These are phyloP conservation scores for Salpingus planirostris DNA, from an alignment of 2,888 invertebrate species.

Conservation along the genomic window DNA sequence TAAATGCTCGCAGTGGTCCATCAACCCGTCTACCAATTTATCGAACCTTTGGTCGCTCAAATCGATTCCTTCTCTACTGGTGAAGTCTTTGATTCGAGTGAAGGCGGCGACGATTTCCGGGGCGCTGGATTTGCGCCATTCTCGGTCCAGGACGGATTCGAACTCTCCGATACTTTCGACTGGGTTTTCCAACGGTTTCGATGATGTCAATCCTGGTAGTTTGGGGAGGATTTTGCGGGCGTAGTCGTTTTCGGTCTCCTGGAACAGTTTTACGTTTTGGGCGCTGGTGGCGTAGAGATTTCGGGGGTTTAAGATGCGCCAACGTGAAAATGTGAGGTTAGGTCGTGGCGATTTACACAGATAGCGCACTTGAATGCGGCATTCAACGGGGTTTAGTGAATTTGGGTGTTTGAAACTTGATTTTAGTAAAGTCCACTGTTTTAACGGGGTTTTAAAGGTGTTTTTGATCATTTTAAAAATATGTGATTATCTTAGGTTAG, in stretches of 20 bases:
- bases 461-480: no score
- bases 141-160: conserved; percentile 18
- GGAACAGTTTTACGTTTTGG: conserved; percentile 10
- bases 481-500: no score
- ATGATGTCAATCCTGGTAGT: conserved; percentile 3
- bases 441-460: no score
- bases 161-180: conserved; percentile 15
- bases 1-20: conserved; percentile 47
- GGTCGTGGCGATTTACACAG: no score
- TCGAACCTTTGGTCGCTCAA: conserved; percentile 35
- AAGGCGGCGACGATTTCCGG: conserved; percentile 32
- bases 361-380: no score
- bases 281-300: not conserved
- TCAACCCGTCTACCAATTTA: conserved; percentile 36
- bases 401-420: no score
- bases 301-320: not conserved
- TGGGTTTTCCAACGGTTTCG: not conserved
- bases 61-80: conserved; percentile 25
- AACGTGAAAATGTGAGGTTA: conserved; percentile 1
- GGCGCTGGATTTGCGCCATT: conserved; percentile 27
- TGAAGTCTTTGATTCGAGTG: conserved; percentile 25
- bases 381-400: no score
- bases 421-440: no score
- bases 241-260: conserved; percentile 22
- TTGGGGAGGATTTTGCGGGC: conserved; percentile 18